These are phyloP conservation scores for Caloenas nicobarica DNA, from an alignment of 2,113 vertebrate species.

Conservation along the genomic window DNA sequence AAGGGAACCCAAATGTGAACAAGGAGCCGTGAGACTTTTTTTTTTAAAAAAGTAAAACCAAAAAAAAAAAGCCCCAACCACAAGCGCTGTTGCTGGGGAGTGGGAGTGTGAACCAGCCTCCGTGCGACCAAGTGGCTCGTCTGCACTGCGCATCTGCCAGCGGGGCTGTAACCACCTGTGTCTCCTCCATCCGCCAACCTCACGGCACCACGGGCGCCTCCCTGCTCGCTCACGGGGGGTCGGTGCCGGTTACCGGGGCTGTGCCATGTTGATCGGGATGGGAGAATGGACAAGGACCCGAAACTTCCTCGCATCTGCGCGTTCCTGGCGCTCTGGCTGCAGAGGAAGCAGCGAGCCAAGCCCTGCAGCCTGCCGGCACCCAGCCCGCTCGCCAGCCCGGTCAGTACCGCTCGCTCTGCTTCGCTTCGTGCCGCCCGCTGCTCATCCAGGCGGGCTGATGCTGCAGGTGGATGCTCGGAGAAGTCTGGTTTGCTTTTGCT, in stretches of 20 bases:
- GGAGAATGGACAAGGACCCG: slow-evolving; percentile 77
- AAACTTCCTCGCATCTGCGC: slow-evolving; percentile 71
- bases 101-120: neutral
- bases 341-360: slow-evolving; percentile 76
- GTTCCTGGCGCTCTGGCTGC: slow-evolving; percentile 75
- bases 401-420: slow-evolving; percentile 61
- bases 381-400: slow-evolving; percentile 61
- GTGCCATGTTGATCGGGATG: neutral
- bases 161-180: neutral
- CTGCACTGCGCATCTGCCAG: slow-evolving; percentile 11
- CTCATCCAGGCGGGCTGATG: neutral
- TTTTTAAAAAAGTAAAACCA: neutral
- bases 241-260: neutral
- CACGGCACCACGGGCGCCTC: neutral
- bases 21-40: neutral
- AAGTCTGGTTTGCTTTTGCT: neutral
- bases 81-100: neutral
- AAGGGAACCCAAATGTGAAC: neutral
- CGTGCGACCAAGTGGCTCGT: neutral
- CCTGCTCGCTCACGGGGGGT: neutral
- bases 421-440: neutral
- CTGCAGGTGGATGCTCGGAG: fast-evolving
- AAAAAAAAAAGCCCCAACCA: neutral
- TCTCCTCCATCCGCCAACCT: neutral
- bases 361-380: slow-evolving; percentile 61